Evolutionary conservation across 2,888 invertebrate species (phyloP).

Genomic region (Lagria hirta): DNA sequence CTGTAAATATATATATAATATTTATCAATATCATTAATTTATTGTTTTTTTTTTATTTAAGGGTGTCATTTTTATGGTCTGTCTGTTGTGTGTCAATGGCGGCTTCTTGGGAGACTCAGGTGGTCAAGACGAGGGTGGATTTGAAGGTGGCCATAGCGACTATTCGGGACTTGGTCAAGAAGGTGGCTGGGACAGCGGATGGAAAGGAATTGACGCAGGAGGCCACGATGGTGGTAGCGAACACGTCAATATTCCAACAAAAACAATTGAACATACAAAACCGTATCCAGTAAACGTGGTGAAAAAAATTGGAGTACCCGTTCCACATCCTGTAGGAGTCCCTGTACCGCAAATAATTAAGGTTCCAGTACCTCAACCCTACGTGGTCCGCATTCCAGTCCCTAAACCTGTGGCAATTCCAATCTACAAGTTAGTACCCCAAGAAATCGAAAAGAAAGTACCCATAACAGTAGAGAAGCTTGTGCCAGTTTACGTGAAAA

Average conservation of each 20-base stretch:
- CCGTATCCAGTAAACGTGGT: constrained; percentile 70
- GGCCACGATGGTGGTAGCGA: constrained; percentile 45
- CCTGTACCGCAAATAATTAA: constrained; percentile 68
- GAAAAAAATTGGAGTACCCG: constrained; percentile 71
- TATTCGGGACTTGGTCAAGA: constrained; percentile 53
- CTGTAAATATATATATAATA: constrained; percentile 40
- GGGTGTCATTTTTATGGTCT: constrained; percentile 39
- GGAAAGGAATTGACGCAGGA: constrained; percentile 51
- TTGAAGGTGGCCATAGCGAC: constrained; percentile 40
- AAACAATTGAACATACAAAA: constrained; percentile 69
- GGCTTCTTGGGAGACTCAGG: constrained; percentile 38
- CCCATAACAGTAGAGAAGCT: constrained; percentile 75
- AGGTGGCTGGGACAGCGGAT: constrained; percentile 48
- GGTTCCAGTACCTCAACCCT: constrained; percentile 73
- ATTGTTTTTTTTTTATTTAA: constrained; percentile 26
- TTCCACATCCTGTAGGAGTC: constrained; percentile 72
- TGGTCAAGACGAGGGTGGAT: constrained; percentile 41
- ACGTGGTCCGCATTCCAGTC: constrained; percentile 70
- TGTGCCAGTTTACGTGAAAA: constrained; percentile 70
- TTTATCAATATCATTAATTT: constrained; percentile 1
- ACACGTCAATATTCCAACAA: constrained; percentile 57
- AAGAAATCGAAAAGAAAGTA: constrained; percentile 71
- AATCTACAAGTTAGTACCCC: constrained; percentile 71
- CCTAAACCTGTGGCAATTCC: constrained; percentile 74
- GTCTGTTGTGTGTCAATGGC: constrained; percentile 38